These are phyloP conservation scores for Syngnathus scovelli DNA, from an alignment of 2,113 vertebrate species.

Conservation along the genomic window DNA sequence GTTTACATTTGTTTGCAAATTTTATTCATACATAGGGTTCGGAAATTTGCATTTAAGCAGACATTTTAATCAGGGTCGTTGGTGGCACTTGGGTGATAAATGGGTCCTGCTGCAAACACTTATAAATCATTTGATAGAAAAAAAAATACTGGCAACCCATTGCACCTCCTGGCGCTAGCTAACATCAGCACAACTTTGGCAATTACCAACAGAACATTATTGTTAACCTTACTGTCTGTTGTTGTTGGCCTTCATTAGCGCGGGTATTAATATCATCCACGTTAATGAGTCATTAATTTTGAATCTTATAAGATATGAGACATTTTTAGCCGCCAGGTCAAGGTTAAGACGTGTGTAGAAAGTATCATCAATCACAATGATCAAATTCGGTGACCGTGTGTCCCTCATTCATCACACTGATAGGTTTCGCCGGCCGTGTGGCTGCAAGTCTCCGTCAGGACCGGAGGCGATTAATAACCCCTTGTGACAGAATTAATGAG, in stretches of 20 bases:
- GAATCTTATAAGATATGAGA: conserved; percentile 35
- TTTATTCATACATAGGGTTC: conserved; percentile 5
- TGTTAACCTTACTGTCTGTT: conserved; percentile 43
- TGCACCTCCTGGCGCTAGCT: conserved; percentile 14
- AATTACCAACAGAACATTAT: conserved; percentile 39
- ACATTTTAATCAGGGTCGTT: conserved; percentile 55
- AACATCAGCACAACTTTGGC: conserved; percentile 8
- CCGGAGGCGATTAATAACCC: conserved; percentile 65
- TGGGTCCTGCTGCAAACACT: conserved; percentile 39
- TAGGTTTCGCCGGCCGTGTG: conserved; percentile 58
- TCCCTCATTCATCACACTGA: conserved; percentile 71
- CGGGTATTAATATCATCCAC: conserved; percentile 29
- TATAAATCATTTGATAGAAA: conserved; percentile 64
- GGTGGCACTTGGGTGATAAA: conserved; percentile 41
- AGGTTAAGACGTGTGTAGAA: conserved; percentile 65
- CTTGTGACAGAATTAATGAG: conserved; percentile 58
- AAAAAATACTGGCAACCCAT: conserved; percentile 32
- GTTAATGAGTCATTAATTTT: conserved; percentile 35
- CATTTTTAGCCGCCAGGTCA: conserved; percentile 44
- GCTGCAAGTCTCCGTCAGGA: conserved; percentile 41
- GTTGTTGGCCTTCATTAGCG: conserved; percentile 52
- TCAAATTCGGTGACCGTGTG: conserved; percentile 68
- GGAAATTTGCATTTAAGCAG: conserved; percentile 10
- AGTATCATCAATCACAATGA: conserved; percentile 68
- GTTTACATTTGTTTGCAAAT: conserved; percentile 5